Base-by-base conservation (phyloP, 2,113 vertebrate species). In the Typhlomys cinereus region DNA sequence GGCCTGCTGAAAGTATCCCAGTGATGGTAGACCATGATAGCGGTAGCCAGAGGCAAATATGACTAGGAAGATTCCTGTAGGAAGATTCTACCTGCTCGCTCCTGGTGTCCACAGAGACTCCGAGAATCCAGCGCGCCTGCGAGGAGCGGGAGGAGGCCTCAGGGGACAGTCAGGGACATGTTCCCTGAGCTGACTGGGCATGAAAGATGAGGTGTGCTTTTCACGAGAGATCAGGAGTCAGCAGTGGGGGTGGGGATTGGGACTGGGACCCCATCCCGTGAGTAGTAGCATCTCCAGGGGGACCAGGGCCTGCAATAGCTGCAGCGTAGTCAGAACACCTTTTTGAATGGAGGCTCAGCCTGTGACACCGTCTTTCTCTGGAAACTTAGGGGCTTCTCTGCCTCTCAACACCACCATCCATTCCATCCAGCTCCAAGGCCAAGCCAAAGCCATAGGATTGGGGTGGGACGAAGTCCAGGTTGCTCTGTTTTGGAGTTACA, bases 331-430 rank as follows among this genome's bases (percentile, higher is more conserved):
- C 59, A 34, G 13, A 87, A 90, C 9, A 23, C 17, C 62, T 70
- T 91, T 84, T 29, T 15, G 34, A 54, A 20, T 67, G 6, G 5
- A 48, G 64, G 46, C 21, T 6, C 25, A 57, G 50, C 46, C 61
- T 5, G 4, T 52, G 59, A 73, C 41, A 61, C n/a, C 44, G 23
- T 74, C 27, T 62, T 91, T 67, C 46, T 18, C 7, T 57, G 50
- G 78, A 81, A 85, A 21, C 67, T 36, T 57, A 41, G 80, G 41
- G 46, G 18, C 31, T 7, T 1, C 57, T 20, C 36, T 25, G 15
- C 14, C 31, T 46, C 27, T n/a, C 27, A 46, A 29, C 7, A 3
- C 27, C 12, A 0, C 0, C 25, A 31, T 21, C 14, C 14, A 3
- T 67, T 27, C 64, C 8, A 5, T 34, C 3, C 7, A 46, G 46